Percentiles rank a stretch among this genome's conserved stretches.
phyloP scores from a whole-genome alignment of 1,140 invertebrate species.

The Heliconius congener region DNA sequence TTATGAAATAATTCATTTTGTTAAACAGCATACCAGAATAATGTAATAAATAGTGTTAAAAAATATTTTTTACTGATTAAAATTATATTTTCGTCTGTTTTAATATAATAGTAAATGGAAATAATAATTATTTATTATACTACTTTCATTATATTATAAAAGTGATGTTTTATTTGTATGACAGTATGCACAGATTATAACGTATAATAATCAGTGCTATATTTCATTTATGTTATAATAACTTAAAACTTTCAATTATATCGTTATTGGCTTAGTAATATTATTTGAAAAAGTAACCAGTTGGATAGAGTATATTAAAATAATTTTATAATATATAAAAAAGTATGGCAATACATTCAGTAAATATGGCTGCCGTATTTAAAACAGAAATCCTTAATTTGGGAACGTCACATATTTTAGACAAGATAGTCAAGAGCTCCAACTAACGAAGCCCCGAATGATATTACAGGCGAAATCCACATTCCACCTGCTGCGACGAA shows the following conservation, averaged over 20 bases:
- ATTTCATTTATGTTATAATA: no score
- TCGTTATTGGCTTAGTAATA: no score
- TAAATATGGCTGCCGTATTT: not conserved
- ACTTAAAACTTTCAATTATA: no score
- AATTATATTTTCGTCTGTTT: not conserved
- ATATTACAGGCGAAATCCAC: constrained; percentile 40
- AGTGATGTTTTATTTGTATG: not conserved
- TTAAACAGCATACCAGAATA: not conserved
- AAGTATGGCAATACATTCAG: no score
- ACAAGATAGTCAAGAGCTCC: constrained; percentile 31
- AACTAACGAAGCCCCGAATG: constrained; percentile 44
- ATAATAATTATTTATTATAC: not conserved
- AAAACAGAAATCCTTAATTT: constrained; percentile 20
- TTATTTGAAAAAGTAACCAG: no score
- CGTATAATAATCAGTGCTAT: no score
- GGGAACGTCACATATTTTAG: constrained; percentile 16
- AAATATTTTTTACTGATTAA: not conserved
- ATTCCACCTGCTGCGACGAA: constrained; percentile 55
- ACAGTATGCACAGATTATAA: no score
- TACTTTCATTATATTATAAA: not conserved
- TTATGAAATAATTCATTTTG: not conserved
- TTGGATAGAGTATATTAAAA: no score
- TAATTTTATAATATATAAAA: no score
- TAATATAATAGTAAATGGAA: not conserved
- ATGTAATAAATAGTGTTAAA: not conserved